Evolutionary conservation across 2,113 vertebrate species (phyloP).

Genomic region (Protobothrops flavoviridis): DNA sequence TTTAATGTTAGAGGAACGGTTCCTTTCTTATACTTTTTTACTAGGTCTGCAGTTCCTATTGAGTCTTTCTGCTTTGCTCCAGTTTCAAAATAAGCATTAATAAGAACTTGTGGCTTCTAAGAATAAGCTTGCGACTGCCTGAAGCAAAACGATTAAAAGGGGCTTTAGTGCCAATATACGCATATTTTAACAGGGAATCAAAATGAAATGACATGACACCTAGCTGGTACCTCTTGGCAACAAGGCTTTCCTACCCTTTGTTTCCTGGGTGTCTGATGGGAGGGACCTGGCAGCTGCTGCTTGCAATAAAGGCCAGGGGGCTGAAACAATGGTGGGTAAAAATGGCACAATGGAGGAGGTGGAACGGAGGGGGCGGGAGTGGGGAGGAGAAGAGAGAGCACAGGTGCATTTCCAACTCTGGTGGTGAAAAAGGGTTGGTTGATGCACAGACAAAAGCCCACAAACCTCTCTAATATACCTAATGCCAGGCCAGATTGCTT

Average conservation of each 20-base stretch:
- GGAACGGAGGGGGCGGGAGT: background rate
- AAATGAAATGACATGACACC: background rate
- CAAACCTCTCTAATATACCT: background rate
- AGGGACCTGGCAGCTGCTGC: background rate
- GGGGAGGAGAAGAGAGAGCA: background rate
- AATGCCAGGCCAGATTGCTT: background rate
- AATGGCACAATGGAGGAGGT: background rate
- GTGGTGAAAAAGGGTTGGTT: background rate
- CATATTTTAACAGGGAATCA: background rate
- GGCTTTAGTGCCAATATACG: background rate
- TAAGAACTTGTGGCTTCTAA: background rate
- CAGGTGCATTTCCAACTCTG: background rate
- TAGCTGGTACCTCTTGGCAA: background rate
- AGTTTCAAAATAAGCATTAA: background rate
- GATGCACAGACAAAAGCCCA: background rate
- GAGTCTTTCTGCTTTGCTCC: background rate
- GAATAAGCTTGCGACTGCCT: background rate
- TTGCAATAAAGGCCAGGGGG: background rate
- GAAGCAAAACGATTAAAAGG: background rate
- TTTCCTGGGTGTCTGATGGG: background rate
- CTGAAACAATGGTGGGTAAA: conserved; percentile 2
- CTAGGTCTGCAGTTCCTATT: background rate
- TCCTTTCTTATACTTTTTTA: background rate
- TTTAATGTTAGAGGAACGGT: background rate
- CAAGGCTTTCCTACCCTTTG: background rate